Evolutionary conservation across 2,888 invertebrate species (phyloP).

Genomic region (Pherbina coryleti): DNA sequence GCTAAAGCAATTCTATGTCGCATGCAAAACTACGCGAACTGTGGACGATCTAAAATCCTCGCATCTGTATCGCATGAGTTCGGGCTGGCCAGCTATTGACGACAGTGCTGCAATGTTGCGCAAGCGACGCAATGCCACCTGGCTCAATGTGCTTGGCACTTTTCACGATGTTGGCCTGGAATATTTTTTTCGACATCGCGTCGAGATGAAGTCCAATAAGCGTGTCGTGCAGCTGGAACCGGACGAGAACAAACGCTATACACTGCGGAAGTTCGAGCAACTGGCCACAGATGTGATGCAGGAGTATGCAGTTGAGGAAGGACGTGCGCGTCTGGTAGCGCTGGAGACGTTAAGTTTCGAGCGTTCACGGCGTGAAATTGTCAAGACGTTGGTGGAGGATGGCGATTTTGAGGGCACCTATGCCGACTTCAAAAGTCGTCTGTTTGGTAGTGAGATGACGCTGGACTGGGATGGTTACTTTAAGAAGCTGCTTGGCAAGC

Average conservation of each 20-base stretch:
- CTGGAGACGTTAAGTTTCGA: conserved; percentile 65
- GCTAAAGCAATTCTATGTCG: conserved; percentile 61
- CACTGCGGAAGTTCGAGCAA: conserved; percentile 61
- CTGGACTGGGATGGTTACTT: conserved; percentile 65
- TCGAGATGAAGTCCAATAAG: conserved; percentile 63
- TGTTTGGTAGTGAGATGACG: conserved; percentile 50
- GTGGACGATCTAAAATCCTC: conserved; percentile 57
- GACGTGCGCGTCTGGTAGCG: conserved; percentile 60
- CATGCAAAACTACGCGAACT: conserved; percentile 59
- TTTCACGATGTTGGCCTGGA: conserved; percentile 65
- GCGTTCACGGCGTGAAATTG: conserved; percentile 59
- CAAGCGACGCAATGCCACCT: conserved; percentile 55
- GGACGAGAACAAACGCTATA: conserved; percentile 55
- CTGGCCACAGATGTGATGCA: conserved; percentile 59
- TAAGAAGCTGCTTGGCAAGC: conserved; percentile 59
- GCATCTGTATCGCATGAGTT: conserved; percentile 59
- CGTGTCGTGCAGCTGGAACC: conserved; percentile 58
- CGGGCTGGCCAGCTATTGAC: conserved; percentile 67
- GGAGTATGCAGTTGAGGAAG: conserved; percentile 57
- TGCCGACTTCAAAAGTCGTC: conserved; percentile 54
- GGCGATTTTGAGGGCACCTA: conserved; percentile 56
- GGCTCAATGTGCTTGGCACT: conserved; percentile 58
- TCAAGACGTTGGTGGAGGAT: conserved; percentile 49
- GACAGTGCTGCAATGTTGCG: conserved; percentile 46
- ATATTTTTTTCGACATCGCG: conserved; percentile 60